phyloP scores from a whole-genome alignment of 2,888 invertebrate genomes.

The Drosophila gaucha region DNA sequence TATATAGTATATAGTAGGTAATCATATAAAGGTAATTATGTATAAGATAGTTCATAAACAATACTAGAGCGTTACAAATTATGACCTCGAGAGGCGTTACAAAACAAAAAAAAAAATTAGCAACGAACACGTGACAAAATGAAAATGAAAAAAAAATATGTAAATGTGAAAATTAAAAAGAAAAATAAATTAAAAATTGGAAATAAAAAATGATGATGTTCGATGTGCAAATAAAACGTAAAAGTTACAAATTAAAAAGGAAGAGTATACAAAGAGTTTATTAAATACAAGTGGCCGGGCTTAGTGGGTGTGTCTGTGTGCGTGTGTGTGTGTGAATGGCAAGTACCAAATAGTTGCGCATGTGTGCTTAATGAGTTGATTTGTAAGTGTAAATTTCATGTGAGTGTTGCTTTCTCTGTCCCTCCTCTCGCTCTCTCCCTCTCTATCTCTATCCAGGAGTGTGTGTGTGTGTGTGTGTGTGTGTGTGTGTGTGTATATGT shows the following conservation, averaged over 20 bases:
- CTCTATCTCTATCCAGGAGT: background rate
- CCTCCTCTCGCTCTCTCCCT: background rate
- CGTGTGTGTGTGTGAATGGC: background rate
- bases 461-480: background rate
- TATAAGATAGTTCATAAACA: conserved; percentile 40
- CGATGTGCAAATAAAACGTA: background rate
- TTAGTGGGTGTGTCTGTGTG: conserved; percentile 5
- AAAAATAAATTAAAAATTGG: conserved; percentile 8
- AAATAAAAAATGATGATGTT: conserved; percentile 4
- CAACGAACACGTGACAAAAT: conserved; percentile 13
- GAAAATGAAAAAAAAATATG: background rate
- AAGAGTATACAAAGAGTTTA: conserved; percentile 15
- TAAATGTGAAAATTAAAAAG: conserved; percentile 3
- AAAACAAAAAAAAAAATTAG: conserved; percentile 4
- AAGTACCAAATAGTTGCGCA: background rate
- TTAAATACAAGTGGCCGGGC: conserved; percentile 30
- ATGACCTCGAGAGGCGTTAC: conserved; percentile 17
- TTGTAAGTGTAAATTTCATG: conserved; percentile 1
- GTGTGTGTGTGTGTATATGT: background rate
- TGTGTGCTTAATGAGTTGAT: background rate
- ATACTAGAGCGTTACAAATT: conserved; percentile 44
- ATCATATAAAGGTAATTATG: conserved; percentile 30
- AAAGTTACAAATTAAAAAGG: conserved; percentile 12
- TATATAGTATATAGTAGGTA: conserved; percentile 23
- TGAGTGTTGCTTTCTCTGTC: background rate